Conservation (phyloP, 2,113 vertebrate genomes). For the Aix galericulata region DNA sequence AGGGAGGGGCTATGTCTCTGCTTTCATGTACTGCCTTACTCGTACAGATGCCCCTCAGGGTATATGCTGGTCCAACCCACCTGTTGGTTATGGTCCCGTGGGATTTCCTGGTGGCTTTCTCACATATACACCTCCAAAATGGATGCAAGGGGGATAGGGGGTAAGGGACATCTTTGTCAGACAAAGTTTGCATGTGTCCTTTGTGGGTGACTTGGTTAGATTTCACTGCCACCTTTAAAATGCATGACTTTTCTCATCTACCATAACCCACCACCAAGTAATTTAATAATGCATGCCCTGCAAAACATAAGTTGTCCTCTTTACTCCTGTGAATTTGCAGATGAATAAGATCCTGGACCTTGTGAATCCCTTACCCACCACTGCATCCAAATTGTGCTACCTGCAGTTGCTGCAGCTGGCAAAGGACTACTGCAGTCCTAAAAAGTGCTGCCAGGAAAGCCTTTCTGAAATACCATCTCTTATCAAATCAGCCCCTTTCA, state of each 20-base stretch:
- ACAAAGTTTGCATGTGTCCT: neutral
- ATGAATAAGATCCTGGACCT: neutral
- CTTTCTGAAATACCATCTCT: neutral
- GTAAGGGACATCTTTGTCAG: accelerated
- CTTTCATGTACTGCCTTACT: neutral
- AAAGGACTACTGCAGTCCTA: neutral
- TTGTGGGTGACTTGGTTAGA: neutral
- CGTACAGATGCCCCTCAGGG: neutral
- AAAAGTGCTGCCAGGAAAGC: neutral
- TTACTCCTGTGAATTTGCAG: neutral
- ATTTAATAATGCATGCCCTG: neutral
- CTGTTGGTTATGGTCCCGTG: neutral
- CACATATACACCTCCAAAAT: accelerated
- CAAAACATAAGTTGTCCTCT: neutral
- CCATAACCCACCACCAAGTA: neutral
- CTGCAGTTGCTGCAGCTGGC: neutral
- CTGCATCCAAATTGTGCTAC: neutral
- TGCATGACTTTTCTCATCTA: neutral
- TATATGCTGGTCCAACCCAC: neutral
- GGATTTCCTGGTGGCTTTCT: neutral
- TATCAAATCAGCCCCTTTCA: neutral
- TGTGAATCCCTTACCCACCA: neutral
- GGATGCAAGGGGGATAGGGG: neutral
- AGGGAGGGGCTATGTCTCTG: neutral
- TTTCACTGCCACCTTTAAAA: neutral